Evolutionary conservation across 2,888 invertebrate species (phyloP).

Genomic region (Saturnia pavonia): DNA sequence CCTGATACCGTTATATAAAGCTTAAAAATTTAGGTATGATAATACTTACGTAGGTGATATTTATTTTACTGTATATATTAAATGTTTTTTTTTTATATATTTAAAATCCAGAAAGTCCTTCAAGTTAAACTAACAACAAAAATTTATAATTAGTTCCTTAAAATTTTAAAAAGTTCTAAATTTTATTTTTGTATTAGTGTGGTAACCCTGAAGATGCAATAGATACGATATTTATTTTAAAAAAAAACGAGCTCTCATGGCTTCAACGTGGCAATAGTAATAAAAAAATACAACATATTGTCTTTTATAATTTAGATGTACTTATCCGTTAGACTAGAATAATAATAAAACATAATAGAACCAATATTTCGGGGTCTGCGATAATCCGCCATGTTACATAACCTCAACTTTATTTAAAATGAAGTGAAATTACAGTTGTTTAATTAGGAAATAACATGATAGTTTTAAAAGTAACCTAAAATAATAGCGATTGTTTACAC

Average conservation of each 20-base stretch:
- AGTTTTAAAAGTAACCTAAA: not conserved
- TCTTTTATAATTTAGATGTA: not conserved
- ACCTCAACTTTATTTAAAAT: not conserved
- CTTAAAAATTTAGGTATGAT: not conserved
- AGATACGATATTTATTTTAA: not conserved
- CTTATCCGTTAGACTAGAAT: not conserved
- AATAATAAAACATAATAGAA: not conserved
- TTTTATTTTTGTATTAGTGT: not conserved
- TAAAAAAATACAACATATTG: not conserved
- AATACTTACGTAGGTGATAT: not conserved
- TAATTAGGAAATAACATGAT: not conserved
- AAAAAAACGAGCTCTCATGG: not conserved
- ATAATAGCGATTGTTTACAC: not conserved
- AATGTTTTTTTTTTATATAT: not conserved
- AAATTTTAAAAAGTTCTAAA: not conserved
- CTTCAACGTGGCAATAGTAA: not conserved
- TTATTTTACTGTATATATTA: not conserved
- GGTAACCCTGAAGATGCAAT: not conserved
- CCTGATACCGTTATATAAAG: not conserved
- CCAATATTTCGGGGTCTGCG: not conserved
- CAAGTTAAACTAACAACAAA: not conserved
- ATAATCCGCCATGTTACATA: not conserved
- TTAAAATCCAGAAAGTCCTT: not conserved
- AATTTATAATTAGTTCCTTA: not conserved
- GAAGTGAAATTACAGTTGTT: not conserved